Percentiles rank a stretch among this genome's conserved stretches.
These are phyloP conservation scores for Phylloscopus trochiloides DNA, from an alignment of 2,113 vertebrate genomes.

Conservation along the genomic window DNA sequence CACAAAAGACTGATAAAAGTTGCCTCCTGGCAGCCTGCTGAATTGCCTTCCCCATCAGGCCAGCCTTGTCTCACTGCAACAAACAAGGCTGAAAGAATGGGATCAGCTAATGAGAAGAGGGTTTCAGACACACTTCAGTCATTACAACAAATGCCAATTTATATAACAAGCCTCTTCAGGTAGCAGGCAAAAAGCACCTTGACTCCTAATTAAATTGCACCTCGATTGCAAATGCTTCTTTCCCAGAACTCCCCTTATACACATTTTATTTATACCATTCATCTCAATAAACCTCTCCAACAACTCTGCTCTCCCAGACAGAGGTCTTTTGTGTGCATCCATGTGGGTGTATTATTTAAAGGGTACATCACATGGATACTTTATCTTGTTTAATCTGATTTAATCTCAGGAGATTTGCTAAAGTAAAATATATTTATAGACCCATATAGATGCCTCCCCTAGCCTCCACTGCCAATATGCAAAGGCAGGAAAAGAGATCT, in stretches of 20 bases:
- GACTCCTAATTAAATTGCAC: conserved; percentile 63
- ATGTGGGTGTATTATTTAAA: conserved; percentile 63
- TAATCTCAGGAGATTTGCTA: conserved; percentile 66
- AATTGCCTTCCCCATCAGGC: not conserved
- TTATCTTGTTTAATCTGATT: conserved; percentile 68
- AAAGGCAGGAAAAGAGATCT: not conserved
- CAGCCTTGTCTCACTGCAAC: not conserved
- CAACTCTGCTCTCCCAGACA: not conserved
- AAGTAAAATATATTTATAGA: conserved; percentile 67
- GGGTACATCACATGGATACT: conserved; percentile 55
- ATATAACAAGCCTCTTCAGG: conserved; percentile 56
- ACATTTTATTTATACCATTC: conserved; percentile 47
- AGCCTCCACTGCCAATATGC: not conserved
- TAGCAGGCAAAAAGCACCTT: conserved; percentile 51
- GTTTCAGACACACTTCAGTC: conserved; percentile 48
- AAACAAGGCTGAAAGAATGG: conserved; percentile 42
- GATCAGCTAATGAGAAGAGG: conserved; percentile 35
- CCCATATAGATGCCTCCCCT: not conserved
- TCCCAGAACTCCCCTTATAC: conserved; percentile 21
- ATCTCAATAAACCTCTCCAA: conserved; percentile 36
- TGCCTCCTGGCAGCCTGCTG: not conserved
- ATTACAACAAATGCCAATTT: conserved; percentile 64
- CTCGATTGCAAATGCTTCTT: conserved; percentile 26
- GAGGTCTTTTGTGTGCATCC: conserved; percentile 39
- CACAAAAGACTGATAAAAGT: not conserved